Evolutionary conservation across 1,140 invertebrate genomes (phyloP).

Genomic region (Euschistus heros): DNA sequence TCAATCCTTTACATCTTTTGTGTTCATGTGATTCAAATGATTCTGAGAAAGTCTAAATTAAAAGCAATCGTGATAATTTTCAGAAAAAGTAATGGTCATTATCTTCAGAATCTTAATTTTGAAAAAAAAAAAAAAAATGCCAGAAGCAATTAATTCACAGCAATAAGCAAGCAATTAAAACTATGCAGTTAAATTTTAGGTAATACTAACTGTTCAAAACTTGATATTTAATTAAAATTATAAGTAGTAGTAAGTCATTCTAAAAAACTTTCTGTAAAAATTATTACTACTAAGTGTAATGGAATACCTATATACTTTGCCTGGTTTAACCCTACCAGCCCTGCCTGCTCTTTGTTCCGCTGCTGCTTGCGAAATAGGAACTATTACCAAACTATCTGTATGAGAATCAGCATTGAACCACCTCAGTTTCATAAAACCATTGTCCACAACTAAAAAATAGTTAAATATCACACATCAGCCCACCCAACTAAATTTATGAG

Average conservation of each 20-base stretch:
- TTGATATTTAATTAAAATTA: no score
- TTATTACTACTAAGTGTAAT: not conserved
- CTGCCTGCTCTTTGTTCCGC: slow-evolving; percentile 86
- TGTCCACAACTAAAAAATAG: slow-evolving; percentile 72
- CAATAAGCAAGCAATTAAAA: not conserved
- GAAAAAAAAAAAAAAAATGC: not conserved
- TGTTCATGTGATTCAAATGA: no score
- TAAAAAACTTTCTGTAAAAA: not conserved
- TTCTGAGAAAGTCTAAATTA: no score
- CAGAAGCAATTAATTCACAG: slow-evolving; percentile 7
- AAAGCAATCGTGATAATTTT: no score
- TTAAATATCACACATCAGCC: not conserved
- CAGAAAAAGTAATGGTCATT: no score
- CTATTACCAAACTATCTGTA: slow-evolving; percentile 73
- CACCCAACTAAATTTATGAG: no score
- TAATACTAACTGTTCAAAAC: no score
- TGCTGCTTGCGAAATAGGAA: slow-evolving; percentile 79
- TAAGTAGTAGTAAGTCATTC: no score
- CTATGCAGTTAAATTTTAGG: not conserved
- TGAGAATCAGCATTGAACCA: slow-evolving; percentile 77
- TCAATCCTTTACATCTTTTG: no score
- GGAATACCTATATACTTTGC: slow-evolving; percentile 65
- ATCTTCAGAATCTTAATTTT: no score
- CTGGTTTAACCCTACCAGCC: slow-evolving; percentile 72
- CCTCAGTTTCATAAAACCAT: slow-evolving; percentile 92